Evolutionary conservation across 2,113 vertebrate genomes (phyloP).

Genomic region (Nothoprocta perdicaria): DNA sequence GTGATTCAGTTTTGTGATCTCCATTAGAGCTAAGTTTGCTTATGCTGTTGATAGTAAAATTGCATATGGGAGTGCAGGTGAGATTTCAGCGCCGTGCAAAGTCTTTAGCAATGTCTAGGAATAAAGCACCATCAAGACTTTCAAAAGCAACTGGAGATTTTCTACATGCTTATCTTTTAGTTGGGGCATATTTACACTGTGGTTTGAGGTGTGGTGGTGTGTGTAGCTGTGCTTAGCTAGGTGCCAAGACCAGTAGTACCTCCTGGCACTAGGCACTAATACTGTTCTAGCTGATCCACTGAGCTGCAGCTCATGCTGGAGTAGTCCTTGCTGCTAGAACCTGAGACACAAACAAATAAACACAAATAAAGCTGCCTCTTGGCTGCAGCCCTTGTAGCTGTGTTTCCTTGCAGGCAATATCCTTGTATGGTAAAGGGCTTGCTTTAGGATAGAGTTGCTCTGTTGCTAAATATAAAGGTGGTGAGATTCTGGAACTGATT

Average conservation of each 20-base stretch:
- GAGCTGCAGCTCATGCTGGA: neutral
- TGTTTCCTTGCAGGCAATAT: constrained; percentile 31
- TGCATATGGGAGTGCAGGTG: neutral
- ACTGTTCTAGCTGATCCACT: neutral
- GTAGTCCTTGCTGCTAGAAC: constrained; percentile 21
- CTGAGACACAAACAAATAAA: no score
- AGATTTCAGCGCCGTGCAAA: neutral
- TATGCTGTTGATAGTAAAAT: neutral
- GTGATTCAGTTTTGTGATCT: neutral
- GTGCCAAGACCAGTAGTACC: neutral
- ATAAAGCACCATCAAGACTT: neutral
- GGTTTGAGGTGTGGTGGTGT: constrained; percentile 15
- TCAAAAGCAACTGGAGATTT: neutral
- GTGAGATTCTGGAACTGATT: neutral
- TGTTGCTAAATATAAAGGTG: constrained; percentile 60
- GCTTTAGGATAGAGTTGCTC: neutral
- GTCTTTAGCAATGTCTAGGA: neutral
- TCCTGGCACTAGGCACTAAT: neutral
- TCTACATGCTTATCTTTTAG: neutral
- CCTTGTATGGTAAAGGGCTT: constrained; percentile 59
- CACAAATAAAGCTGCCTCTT: neutral
- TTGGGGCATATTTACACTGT: neutral
- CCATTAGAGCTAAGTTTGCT: neutral
- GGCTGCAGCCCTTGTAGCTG: neutral
- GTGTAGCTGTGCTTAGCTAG: neutral